Base-by-base conservation (phyloP, 2,888 invertebrate genomes). In the Gymnocheta viridis region DNA sequence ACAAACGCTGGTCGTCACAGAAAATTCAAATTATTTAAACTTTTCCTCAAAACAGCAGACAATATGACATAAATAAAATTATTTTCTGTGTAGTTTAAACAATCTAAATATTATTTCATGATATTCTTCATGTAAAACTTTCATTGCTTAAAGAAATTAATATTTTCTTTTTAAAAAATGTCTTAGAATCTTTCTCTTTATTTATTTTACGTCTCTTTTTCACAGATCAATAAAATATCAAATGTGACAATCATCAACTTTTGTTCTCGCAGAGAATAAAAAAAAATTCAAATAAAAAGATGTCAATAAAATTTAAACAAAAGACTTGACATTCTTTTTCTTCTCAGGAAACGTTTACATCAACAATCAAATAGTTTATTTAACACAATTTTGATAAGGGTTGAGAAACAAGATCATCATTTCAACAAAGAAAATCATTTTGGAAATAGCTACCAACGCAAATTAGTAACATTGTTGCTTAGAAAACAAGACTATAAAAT, bases 401-500 rank as follows among this genome's bases (percentile, higher is more conserved):
- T 67, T 69, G 69, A 2, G 14, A 35, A 67, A 58, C 66, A 49
- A 82, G 72, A 82, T 82, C 70, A 82, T 82, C 70, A 82, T 32
- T 66, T 49, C 22, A 49, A 69, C 29, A 81, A 54, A 62, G n/a
- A 32, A 54, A 19, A 19, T 41, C 17, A n/a, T 64, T 14, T 38
- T 47, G 17, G 9, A 51, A 60, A 49, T 22, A 24, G 66, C 70
- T 81, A 81, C 81, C 81, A 84, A 81, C 51, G 64, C 73, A 81
- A 84, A 84, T 84, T 84, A 67, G 77, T 77, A 84, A 84, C 81
- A 81, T 60, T 81, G 84, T 84, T 81, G 81, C 67, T 69, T 32
- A 64, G 35, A 44, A 77, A 77, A 56, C 82, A 70, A 47, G 54
- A 17, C 62, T 14, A 82, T 82, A 62, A 74, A 81, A 82, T 82